A percentile compares a stretch with the other conserved stretches of the same genome.
Conservation (phyloP, 2,113 vertebrate genomes). For the Micromys minutus region DNA sequence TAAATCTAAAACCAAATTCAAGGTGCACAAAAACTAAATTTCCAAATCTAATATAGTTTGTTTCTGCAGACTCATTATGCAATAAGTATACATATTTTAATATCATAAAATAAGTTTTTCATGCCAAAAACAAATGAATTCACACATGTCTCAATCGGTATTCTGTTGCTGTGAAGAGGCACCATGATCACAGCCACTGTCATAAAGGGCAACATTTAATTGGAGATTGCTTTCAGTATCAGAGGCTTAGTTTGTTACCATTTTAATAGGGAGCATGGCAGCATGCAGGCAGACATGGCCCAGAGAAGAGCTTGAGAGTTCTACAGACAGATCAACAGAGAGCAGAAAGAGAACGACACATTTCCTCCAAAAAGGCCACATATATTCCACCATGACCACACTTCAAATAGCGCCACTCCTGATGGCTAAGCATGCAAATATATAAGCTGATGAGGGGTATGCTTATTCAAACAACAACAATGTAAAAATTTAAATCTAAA, state of each 20-base stretch:
- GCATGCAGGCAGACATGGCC: background rate
- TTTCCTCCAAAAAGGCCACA: background rate
- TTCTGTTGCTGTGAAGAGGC: background rate
- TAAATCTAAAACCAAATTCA: background rate
- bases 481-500: background rate
- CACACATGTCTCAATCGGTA: background rate
- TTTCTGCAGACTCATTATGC: background rate
- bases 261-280: background rate
- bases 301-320: background rate
- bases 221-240: background rate
- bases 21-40: background rate
- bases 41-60: background rate
- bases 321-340: background rate
- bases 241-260: background rate
- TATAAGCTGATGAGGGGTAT: background rate
- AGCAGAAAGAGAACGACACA: background rate
- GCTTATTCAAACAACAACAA: background rate
- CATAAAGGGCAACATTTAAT: background rate
- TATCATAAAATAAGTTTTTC: background rate
- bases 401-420: background rate
- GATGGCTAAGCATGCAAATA: background rate
- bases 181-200: background rate
- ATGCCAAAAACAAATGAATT: background rate
- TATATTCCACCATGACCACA: background rate
- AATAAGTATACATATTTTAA: background rate